Evolutionary conservation across 2,113 vertebrate species (phyloP).

Genomic region (Mobula hypostoma): DNA sequence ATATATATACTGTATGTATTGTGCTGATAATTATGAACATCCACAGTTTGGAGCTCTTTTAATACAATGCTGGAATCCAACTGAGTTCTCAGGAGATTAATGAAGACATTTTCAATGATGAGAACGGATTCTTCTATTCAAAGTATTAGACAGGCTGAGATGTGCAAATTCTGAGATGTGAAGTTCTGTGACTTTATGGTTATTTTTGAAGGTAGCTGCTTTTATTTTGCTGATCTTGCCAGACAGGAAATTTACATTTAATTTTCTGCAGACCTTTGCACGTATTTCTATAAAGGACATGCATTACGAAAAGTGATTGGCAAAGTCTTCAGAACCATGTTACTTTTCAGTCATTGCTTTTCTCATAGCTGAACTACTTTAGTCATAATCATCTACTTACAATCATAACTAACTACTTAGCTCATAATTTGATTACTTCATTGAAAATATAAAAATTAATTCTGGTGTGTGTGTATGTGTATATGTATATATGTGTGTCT

Average conservation of each 20-base stretch:
- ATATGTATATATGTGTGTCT: too few relatives aligned
- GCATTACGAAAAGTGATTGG: background rate
- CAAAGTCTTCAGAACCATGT: background rate
- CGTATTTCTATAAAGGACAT: background rate
- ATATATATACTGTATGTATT: background rate
- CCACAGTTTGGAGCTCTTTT: background rate
- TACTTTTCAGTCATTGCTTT: background rate
- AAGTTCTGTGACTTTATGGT: background rate
- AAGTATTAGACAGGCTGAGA: background rate
- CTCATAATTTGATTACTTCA: background rate
- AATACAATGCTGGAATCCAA: background rate
- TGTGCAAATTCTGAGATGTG: constrained; percentile 23
- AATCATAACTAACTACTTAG: too few relatives aligned
- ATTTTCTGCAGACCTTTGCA: background rate
- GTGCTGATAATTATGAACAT: background rate
- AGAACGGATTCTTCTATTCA: background rate
- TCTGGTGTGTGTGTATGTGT: background rate
- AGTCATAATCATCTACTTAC: background rate
- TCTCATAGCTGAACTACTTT: background rate
- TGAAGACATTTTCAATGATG: background rate
- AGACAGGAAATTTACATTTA: constrained; percentile 7
- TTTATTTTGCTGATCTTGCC: constrained; percentile 23
- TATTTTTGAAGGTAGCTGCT: constrained; percentile 23
- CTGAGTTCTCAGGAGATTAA: background rate
- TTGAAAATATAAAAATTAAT: background rate